phyloP scores from a whole-genome alignment of 2,888 invertebrate genomes.

The Cephus pulcher region DNA sequence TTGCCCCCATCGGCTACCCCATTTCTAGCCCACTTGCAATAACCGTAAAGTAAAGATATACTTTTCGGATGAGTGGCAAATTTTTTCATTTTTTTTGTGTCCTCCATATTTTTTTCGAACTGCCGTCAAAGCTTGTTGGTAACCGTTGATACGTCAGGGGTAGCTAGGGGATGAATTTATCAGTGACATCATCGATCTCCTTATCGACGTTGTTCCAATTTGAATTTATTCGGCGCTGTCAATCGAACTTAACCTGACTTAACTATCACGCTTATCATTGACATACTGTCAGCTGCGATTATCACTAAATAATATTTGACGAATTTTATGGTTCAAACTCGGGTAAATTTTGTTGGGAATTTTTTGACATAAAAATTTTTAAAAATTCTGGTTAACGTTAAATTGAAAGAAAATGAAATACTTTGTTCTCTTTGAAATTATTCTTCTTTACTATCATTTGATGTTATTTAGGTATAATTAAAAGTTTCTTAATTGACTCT shows the following conservation, averaged over 20 bases:
- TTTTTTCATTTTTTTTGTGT: not conserved
- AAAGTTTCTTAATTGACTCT: not conserved
- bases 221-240: not conserved
- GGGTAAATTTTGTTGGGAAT: not conserved
- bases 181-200: not conserved
- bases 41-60: slow-evolving; percentile 19
- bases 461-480: not conserved
- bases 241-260: not conserved
- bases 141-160: not conserved
- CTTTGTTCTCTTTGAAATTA: no score
- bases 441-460: no score
- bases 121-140: no score
- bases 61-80: not conserved
- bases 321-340: no score
- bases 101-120: no score
- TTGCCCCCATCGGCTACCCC: slow-evolving; percentile 10
- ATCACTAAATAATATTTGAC: not conserved
- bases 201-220: not conserved
- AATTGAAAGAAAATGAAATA: no score
- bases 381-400: not conserved
- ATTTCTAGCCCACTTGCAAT: slow-evolving; percentile 30
- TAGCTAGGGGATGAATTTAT: not conserved
- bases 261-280: not conserved
- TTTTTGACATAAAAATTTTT: not conserved
- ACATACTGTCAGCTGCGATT: not conserved